Evolutionary conservation across 92 coral and sea anemone species (phyloP).

Genomic region (Palythoa grandiflora): DNA sequence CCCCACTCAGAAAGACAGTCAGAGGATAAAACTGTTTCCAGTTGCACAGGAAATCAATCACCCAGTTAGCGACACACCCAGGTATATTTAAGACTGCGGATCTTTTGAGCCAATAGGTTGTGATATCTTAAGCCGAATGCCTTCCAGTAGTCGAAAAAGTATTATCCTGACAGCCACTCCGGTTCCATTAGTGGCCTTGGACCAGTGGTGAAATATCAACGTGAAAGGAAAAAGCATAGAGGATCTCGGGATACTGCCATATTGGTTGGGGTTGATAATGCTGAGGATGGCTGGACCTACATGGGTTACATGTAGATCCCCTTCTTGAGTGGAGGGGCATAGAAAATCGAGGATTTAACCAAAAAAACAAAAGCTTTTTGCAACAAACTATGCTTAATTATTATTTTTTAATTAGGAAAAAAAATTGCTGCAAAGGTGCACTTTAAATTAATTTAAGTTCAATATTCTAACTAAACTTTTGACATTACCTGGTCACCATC

Average conservation of each 20-base stretch:
- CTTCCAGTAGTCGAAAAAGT: neutral
- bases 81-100: conserved; percentile 5
- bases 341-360: too few species aligned
- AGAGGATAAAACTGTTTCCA: too few species aligned
- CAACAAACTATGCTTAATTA: too few species aligned
- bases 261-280: conserved; percentile 18
- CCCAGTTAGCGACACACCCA: conserved; percentile 19
- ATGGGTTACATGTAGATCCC: conserved; percentile 35
- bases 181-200: too few species aligned
- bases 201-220: conserved; percentile 27
- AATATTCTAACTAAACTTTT: too few species aligned
- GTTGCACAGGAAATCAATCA: conserved; percentile 34
- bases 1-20: too few species aligned
- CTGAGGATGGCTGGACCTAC: conserved; percentile 30
- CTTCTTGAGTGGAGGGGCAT: too few species aligned
- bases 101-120: conserved; percentile 22
- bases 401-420: too few species aligned
- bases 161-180: conserved; percentile 28
- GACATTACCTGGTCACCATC: too few species aligned
- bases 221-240: conserved; percentile 4
- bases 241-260: conserved; percentile 8
- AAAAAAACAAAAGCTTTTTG: too few species aligned
- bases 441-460: too few species aligned
- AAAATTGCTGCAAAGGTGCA: too few species aligned
- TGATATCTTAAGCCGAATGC: neutral